These are phyloP conservation scores for Hydrotaea diabolus DNA, from an alignment of 2,888 invertebrate species.

Conservation along the genomic window DNA sequence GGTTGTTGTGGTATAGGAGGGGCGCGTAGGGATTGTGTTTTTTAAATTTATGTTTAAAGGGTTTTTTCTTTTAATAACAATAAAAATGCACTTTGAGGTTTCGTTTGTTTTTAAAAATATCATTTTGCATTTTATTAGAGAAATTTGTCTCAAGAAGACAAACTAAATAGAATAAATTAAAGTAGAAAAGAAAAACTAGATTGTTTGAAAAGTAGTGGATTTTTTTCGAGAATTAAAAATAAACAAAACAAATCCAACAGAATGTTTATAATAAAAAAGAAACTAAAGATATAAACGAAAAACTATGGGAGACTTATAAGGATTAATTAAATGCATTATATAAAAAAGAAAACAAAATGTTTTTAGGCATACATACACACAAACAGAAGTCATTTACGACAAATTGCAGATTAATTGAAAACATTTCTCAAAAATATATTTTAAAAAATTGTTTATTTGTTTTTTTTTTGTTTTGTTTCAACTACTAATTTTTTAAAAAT, in stretches of 20 bases:
- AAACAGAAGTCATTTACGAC: slow-evolving; percentile 12
- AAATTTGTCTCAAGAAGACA: slow-evolving; percentile 44
- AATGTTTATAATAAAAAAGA: slow-evolving; percentile 12
- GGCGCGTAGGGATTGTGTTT: not conserved
- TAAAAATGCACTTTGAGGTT: slow-evolving; percentile 36
- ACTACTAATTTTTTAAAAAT: slow-evolving; percentile 39
- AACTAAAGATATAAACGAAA: slow-evolving; percentile 7
- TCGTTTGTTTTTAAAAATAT: slow-evolving; percentile 50
- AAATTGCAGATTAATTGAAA: slow-evolving; percentile 40
- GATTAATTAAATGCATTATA: slow-evolving; percentile 47
- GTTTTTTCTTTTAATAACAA: not conserved
- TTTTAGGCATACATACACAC: slow-evolving; percentile 7
- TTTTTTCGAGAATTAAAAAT: not conserved
- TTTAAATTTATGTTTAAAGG: too few relatives aligned
- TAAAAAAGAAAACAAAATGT: slow-evolving; percentile 22
- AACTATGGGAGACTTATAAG: slow-evolving; percentile 9
- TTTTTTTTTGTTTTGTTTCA: slow-evolving; percentile 39
- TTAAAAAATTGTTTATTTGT: slow-evolving; percentile 37
- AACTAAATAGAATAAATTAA: slow-evolving; percentile 34
- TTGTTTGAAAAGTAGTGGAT: not conserved
- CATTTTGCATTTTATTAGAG: slow-evolving; percentile 44
- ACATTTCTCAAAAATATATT: slow-evolving; percentile 41
- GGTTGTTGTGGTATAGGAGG: not conserved
- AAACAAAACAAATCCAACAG: slow-evolving; percentile 31
- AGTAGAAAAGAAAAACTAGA: slow-evolving; percentile 15